These are phyloP conservation scores for Eupithecia vulgata DNA, from an alignment of 2,888 invertebrate genomes.

Conservation along the genomic window DNA sequence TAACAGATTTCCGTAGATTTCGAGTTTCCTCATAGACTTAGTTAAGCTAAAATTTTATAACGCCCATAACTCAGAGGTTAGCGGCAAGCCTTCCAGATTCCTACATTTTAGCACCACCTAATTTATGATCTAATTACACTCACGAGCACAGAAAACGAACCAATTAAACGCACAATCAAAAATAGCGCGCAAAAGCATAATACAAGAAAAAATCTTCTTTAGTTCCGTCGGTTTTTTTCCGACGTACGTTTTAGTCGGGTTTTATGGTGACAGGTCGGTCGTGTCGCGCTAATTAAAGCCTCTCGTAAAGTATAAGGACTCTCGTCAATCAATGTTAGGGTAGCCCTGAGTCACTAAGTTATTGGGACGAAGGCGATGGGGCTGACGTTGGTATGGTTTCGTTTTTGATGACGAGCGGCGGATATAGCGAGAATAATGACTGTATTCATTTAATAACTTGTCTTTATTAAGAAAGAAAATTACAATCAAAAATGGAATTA, in stretches of 20 bases:
- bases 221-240: slow-evolving; percentile 27
- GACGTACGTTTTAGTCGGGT: slow-evolving; percentile 41
- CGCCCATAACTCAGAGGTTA: background rate
- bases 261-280: slow-evolving; percentile 65
- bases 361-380: slow-evolving; percentile 54
- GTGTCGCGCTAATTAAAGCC: slow-evolving; percentile 74
- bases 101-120: slow-evolving; percentile 14
- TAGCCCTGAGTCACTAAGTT: slow-evolving; percentile 61
- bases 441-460: too few species aligned
- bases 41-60: background rate
- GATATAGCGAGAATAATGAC: background rate
- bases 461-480: too few species aligned
- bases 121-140: slow-evolving; percentile 33
- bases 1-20: background rate
- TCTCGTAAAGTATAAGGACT: slow-evolving; percentile 71
- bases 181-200: slow-evolving; percentile 35
- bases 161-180: slow-evolving; percentile 34
- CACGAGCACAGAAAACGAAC: slow-evolving; percentile 29
- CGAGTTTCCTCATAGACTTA: background rate
- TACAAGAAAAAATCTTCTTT: slow-evolving; percentile 27
- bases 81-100: background rate
- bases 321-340: slow-evolving; percentile 75
- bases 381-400: slow-evolving; percentile 31
- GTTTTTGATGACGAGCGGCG: slow-evolving; percentile 14
- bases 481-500: too few species aligned